Evolutionary conservation across 2,113 vertebrate genomes (phyloP), one percentile per base, ranked within the genome.

Genomic region (Ibidorhyncha struthersii): DNA sequence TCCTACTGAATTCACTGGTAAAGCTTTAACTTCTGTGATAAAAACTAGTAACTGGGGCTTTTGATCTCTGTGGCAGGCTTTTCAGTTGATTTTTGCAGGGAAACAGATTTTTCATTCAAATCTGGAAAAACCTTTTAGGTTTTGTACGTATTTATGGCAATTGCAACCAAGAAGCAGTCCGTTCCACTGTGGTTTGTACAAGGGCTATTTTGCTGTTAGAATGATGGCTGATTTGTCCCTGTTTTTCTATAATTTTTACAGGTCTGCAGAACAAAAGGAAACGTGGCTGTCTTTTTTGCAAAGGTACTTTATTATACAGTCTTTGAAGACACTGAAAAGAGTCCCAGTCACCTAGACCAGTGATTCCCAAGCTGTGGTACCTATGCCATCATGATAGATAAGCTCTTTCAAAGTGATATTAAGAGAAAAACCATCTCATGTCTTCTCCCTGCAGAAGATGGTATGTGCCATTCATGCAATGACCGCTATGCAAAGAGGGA

Each of bases 261-360:
- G 99, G 97, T 99, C 99, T 81, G 96, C 98, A 67, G 99, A 99
- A 77, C 98, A 98, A 88, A 99, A 99, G 93, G 99, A 99, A 72
- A 99, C 98, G 26, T 99, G 99, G 99, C 93, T 99, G n/a, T 97
- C 96, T 30, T 98, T 99, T 87, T 98, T 99, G 86, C 98, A 98
- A 97, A 99, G 99, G 99, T 99, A 98, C 85, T 95, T 95, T 89
- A 63, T 94, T 90, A n/a, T 41, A 30, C 40, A 10, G 10, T 85
- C 53, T 89, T 82, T 89, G 27, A 82, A 92, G 59, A 63, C 34
- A 34, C 36, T 73, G 63, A 63, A 50, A 66, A 86, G 25, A 56
- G 23, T 56, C 26, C 14, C 14, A 8, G 11, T 41, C 67, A 34
- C 61, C 74, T 86, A 81, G 66, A 92, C 6, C 49, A 90, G 74